Conservation (phyloP, 2,888 invertebrate species). For the Rhabditophanes sp. region DNA sequence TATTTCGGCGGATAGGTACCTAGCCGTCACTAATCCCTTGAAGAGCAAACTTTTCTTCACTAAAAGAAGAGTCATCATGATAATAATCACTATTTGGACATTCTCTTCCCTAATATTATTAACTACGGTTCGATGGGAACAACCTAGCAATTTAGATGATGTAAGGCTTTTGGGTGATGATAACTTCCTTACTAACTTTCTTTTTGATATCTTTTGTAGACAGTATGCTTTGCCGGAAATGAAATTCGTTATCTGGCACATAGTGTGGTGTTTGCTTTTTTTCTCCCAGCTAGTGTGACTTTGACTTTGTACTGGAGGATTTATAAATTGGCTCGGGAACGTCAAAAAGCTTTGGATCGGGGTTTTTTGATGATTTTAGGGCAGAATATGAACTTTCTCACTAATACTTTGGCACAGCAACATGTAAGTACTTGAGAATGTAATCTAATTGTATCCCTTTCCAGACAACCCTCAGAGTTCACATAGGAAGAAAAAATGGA, state of each 20-base stretch:
- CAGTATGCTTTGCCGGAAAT: constrained; percentile 37
- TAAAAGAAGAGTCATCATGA: constrained; percentile 28
- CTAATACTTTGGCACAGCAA: constrained; percentile 39
- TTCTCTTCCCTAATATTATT: constrained; percentile 37
- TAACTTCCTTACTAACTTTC: constrained; percentile 2
- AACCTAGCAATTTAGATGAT: constrained; percentile 21
- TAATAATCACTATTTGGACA: constrained; percentile 38
- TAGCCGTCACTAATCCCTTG: constrained; percentile 43
- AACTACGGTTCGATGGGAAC: constrained; percentile 39
- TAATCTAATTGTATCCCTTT: constrained; percentile 6
- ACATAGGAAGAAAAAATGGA: constrained; percentile 41
- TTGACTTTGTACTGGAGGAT: constrained; percentile 44
- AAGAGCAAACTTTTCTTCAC: constrained; percentile 42
- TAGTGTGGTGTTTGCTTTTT: constrained; percentile 43
- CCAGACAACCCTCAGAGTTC: constrained; percentile 41
- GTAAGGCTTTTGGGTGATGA: constrained; percentile 9
- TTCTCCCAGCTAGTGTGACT: constrained; percentile 43
- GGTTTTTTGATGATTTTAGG: constrained; percentile 43
- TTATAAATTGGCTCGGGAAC: constrained; percentile 36
- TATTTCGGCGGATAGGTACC: constrained; percentile 46
- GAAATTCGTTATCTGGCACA: constrained; percentile 43
- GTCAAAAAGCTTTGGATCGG: constrained; percentile 36
- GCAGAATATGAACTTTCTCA: constrained; percentile 44
- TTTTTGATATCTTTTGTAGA: constrained; percentile 13
- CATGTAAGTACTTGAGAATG: constrained; percentile 11